Evolutionary conservation across 2,797 vertebrate species (phyloP).

Genomic region (Sphenodon punctatus): DNA sequence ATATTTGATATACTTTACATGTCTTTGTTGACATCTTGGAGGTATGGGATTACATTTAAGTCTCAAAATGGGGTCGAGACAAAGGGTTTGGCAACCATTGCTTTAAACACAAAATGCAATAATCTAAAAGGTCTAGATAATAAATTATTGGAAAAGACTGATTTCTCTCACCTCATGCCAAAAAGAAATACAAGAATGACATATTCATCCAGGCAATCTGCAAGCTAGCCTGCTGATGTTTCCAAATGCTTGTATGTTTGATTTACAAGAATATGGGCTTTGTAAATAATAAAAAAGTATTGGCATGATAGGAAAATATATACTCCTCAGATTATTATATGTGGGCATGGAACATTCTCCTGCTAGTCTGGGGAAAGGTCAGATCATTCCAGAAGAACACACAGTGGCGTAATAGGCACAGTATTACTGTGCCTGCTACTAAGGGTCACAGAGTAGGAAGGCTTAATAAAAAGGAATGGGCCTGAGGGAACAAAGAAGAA

Average conservation of each 20-base stretch:
- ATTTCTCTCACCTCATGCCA: neutral
- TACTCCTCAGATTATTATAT: neutral
- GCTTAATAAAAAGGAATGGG: constrained; percentile 32
- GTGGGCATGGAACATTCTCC: neutral
- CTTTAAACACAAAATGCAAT: neutral
- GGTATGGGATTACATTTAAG: too few relatives aligned
- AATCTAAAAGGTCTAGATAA: neutral
- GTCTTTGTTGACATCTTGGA: too few relatives aligned
- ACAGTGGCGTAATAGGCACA: neutral
- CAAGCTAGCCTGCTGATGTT: neutral
- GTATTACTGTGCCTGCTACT: neutral
- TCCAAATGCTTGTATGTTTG: neutral
- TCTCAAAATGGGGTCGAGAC: too few relatives aligned
- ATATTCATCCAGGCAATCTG: neutral
- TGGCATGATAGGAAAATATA: neutral
- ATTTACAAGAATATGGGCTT: neutral
- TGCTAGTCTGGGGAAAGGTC: constrained; percentile 20
- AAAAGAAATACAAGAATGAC: neutral
- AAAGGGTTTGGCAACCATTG: too few relatives aligned
- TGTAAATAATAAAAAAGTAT: too few relatives aligned
- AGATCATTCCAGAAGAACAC: constrained; percentile 14
- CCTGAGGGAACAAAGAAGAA: neutral
- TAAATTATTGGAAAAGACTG: neutral
- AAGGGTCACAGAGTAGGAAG: constrained; percentile 6
- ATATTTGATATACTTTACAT: too few relatives aligned